Evolutionary conservation across 1,140 invertebrate species (phyloP).

Genomic region (Lasioglossum albipes): DNA sequence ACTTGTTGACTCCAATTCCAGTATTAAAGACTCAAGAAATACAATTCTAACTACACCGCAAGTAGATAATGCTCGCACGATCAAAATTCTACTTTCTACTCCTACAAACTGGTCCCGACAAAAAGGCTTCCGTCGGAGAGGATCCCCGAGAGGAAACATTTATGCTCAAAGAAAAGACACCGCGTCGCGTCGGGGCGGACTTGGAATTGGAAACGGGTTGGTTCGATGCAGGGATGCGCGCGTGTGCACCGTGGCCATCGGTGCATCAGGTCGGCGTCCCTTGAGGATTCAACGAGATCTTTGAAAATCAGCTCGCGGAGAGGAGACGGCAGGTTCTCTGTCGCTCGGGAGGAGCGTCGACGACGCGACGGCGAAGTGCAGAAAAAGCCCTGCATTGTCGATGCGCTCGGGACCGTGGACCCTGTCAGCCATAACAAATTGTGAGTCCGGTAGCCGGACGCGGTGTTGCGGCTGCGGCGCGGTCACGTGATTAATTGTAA

Average conservation of each 20-base stretch:
- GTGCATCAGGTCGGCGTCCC: slow-evolving; percentile 17
- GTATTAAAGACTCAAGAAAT: no score
- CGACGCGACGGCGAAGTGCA: slow-evolving; percentile 50
- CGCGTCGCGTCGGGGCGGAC: neutral
- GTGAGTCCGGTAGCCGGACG: slow-evolving; percentile 73
- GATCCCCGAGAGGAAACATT: neutral
- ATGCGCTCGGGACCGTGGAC: slow-evolving; percentile 54
- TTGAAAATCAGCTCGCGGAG: slow-evolving; percentile 36
- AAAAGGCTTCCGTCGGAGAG: neutral
- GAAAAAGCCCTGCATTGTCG: slow-evolving; percentile 60
- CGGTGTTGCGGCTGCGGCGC: slow-evolving; percentile 65
- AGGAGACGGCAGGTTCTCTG: no score
- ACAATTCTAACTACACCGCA: no score
- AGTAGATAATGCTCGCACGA: no score
- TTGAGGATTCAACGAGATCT: slow-evolving; percentile 39
- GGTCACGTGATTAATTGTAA: slow-evolving; percentile 78
- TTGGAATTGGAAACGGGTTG: no score
- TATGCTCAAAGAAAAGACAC: neutral
- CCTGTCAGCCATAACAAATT: slow-evolving; percentile 79
- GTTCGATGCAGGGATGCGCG: neutral
- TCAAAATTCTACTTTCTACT: no score
- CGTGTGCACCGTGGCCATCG: neutral
- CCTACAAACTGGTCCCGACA: no score
- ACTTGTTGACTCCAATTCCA: no score
- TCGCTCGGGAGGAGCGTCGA: neutral